A percentile compares a stretch with the other conserved stretches of the same genome.
phyloP scores from a whole-genome alignment of 2,113 vertebrate species.

The Sitta europaea region DNA sequence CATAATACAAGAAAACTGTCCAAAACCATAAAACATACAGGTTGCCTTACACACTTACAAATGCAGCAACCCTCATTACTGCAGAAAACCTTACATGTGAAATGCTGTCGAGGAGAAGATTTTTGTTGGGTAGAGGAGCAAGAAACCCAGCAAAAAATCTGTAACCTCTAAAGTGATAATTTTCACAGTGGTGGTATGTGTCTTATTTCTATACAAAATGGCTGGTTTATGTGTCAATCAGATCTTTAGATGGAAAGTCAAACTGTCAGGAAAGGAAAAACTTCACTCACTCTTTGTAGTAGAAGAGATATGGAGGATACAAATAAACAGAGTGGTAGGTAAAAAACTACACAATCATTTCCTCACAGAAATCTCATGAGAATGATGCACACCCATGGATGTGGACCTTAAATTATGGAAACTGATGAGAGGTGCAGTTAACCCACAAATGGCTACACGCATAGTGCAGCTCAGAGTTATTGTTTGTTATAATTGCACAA shows the following conservation, averaged over 20 bases:
- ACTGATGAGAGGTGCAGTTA: not conserved
- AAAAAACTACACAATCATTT: not conserved
- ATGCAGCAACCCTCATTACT: not conserved
- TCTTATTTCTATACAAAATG: not conserved
- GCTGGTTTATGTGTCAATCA: not conserved
- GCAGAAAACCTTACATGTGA: not conserved
- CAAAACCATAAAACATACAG: not conserved
- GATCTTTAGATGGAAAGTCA: not conserved
- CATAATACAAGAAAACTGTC: not conserved
- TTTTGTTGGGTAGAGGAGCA: not conserved
- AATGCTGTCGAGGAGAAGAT: not conserved
- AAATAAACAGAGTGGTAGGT: not conserved
- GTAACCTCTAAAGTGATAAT: not conserved
- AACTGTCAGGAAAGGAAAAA: not conserved
- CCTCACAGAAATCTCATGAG: not conserved
- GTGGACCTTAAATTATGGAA: not conserved
- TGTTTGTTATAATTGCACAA: not conserved
- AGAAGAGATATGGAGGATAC: not conserved
- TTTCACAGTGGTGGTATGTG: not conserved
- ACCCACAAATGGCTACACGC: not conserved
- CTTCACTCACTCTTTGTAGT: not conserved
- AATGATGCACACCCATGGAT: not conserved
- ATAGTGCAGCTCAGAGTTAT: not conserved
- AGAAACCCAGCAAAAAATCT: not conserved
- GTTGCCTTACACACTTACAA: not conserved